phyloP scores from a whole-genome alignment of 2,113 vertebrate genomes.

The Xyrauchen texanus region DNA sequence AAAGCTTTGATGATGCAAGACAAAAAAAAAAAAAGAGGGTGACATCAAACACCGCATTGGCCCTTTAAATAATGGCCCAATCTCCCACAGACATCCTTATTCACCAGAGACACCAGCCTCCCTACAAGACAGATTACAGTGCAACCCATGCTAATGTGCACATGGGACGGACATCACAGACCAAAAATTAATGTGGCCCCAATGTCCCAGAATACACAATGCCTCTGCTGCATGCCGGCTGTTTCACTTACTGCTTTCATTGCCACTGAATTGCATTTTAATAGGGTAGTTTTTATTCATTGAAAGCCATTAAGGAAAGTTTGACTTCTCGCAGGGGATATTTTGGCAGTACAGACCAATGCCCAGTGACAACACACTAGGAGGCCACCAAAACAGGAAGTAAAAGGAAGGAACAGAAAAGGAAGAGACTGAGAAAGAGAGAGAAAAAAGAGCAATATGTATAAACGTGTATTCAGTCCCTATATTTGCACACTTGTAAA shows the following conservation, averaged over 20 bases:
- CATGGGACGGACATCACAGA: constrained; percentile 79
- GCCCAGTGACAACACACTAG: constrained; percentile 53
- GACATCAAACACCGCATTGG: constrained; percentile 50
- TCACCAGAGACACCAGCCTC: constrained; percentile 73
- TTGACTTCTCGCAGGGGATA: constrained; percentile 76
- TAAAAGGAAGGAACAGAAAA: constrained; percentile 20
- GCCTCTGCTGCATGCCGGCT: constrained; percentile 75
- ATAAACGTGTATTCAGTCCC: not conserved
- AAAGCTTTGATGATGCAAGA: constrained; percentile 30
- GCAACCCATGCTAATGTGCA: constrained; percentile 82
- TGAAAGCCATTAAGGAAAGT: constrained; percentile 79
- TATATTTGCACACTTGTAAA: not conserved
- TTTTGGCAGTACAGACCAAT: constrained; percentile 70
- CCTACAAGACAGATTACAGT: constrained; percentile 80
- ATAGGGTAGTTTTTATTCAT: constrained; percentile 84
- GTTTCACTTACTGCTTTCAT: constrained; percentile 79
- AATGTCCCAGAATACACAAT: constrained; percentile 78
- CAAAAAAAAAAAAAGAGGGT: constrained; percentile 42
- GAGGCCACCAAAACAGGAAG: constrained; percentile 38
- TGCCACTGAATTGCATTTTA: constrained; percentile 83
- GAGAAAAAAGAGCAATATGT: constrained; percentile 25
- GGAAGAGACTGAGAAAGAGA: not conserved
- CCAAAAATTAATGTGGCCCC: constrained; percentile 80
- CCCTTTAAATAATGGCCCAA: constrained; percentile 67
- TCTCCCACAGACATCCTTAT: constrained; percentile 68